Evolutionary conservation across 2,888 invertebrate species (phyloP), one percentile per base, ranked within the genome.

Genomic region (Eristalis pertinax): DNA sequence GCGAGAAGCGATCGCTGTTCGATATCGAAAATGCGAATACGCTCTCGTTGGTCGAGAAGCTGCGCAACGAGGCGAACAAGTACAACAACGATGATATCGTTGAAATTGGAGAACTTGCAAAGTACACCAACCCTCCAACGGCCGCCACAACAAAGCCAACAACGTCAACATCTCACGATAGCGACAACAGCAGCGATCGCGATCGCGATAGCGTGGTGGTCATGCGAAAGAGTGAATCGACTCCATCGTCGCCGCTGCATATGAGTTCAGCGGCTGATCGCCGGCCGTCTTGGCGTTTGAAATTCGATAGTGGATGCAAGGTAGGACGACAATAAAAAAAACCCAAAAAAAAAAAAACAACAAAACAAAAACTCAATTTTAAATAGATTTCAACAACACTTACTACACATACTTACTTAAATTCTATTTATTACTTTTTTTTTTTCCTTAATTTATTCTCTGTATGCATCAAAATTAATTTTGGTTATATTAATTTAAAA

Each of bases 231-330:
- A 81, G 84, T 41, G 88, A 84, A 35, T 90, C 90, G 72, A 82
- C 90, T 67, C 91, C 92, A 43, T 89, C 89, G 56, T 90, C 90
- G 26, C 89, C 89, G 29, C 73, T 89, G 75, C 89, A 90, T 63
- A 89, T 77, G 84, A 88, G 67, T 74, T 81, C 91, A 56, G 89
- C 91, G 85, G 91, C 92, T 43, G 98, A 98, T 93, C 95, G 97
- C 90, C 96, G 98, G 92, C 98, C 98, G 60, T 98, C 98, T 90
- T 98, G 98, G 98, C 96, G 98, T 93, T 95, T 98, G 91, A 96
- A 96, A 93, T 96, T 97, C 94, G 97, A 98, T 95, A 96, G 97
- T 93, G 95, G 96, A 93, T 97, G 96, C 94, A 98, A 98, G 97
- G 97, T 97, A 95, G 91, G 91, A 91, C 90, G 89, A 80, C 88